A percentile compares a stretch with the other conserved stretches of the same genome.
Evolutionary conservation across 1,140 invertebrate species (phyloP).

Genomic region (Plodia interpunctella): DNA sequence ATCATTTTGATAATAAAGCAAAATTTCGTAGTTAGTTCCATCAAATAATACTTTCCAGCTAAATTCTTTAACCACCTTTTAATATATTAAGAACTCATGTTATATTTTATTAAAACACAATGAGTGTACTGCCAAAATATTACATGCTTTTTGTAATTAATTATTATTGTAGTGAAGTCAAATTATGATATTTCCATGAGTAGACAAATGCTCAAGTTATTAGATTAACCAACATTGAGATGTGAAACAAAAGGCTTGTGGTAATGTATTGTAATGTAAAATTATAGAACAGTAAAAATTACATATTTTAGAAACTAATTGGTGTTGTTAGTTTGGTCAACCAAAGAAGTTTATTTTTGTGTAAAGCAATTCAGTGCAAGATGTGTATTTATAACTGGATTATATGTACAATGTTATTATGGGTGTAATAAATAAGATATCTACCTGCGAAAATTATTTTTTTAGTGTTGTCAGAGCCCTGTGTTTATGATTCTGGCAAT

Average conservation of each 20-base stretch:
- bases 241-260: slow-evolving; percentile 56
- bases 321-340: slow-evolving; percentile 65
- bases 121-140: slow-evolving; percentile 15
- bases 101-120: not conserved
- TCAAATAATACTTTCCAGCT: slow-evolving; percentile 19
- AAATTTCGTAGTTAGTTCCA: slow-evolving; percentile 27
- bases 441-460: slow-evolving; percentile 40
- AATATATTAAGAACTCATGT: not conserved
- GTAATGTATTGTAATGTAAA: slow-evolving; percentile 40
- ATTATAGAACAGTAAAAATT: slow-evolving; percentile 32
- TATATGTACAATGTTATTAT: slow-evolving; percentile 71
- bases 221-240: slow-evolving; percentile 35
- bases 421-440: slow-evolving; percentile 54
- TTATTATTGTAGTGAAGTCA: slow-evolving; percentile 24
- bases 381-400: slow-evolving; percentile 51
- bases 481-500: too few species aligned
- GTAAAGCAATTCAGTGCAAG: slow-evolving; percentile 55
- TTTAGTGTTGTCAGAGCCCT: not conserved
- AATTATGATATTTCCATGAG: slow-evolving; percentile 34
- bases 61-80: slow-evolving; percentile 22
- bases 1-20: slow-evolving; percentile 46
- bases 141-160: slow-evolving; percentile 30
- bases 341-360: slow-evolving; percentile 74
- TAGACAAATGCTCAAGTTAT: slow-evolving; percentile 53
- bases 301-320: slow-evolving; percentile 38